Evolutionary conservation across 2,888 invertebrate species (phyloP), one percentile per base, ranked within the genome.

Genomic region (Drosophila paramelanica): DNA sequence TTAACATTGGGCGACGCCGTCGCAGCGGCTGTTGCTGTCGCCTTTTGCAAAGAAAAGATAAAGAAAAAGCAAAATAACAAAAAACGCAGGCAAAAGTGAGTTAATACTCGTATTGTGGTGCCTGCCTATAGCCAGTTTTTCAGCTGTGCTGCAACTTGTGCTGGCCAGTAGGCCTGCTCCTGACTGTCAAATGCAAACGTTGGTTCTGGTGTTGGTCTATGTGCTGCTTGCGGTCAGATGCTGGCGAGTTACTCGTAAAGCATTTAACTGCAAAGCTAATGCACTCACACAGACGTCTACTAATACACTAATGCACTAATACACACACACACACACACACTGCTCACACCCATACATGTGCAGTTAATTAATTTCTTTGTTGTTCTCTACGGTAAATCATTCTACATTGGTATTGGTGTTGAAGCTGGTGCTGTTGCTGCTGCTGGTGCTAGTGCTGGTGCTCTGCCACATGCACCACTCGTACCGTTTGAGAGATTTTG

Each of bases 291-390:
- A 68, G 69, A 78, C 58, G 66, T 60, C 60, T 53, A 62, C 56
- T 52, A 55, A 52, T 25, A 59, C 66, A 70, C 50, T 59, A 51
- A 49, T 42, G n/a, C n/a, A 62, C 56, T 52, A 55, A 52, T 25
- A 59, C 66, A 70, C 50, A 49, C 42, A 55, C 27, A 39, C 27
- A 25, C 55, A 49, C 31, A 46, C 11, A 49, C 13, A 58, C 39
- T 60, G 55, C 46, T 47, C 52, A 69, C 49, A 67, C 73, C 38
- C 71, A 81, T 73, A 87, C 81, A 73, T 67, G 77, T 77, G 77
- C 79, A 84, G 88, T 82, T 88, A 87, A 88, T 88, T 88, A 88
- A 88, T 88, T 88, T 88, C 89, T 87, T 88, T 83, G 87, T 88
- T 88, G 84, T 80, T 84, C 57, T 77, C 84, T 88, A 87, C 84